phyloP scores from a whole-genome alignment of 2,888 invertebrate genomes.

The Tipula vernalis region DNA sequence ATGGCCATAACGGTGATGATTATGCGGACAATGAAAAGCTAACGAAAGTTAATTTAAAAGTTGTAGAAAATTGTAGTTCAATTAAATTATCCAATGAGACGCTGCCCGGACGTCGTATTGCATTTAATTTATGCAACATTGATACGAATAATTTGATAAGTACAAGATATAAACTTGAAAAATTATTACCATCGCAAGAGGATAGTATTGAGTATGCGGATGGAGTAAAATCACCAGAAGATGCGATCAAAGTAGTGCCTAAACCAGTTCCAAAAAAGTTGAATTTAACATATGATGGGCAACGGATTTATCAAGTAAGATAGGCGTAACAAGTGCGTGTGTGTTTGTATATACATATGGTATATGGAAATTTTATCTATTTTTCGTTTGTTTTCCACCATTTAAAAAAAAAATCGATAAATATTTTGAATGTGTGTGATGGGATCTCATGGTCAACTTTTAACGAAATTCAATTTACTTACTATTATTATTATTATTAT shows the following conservation, averaged over 20 bases:
- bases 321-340: background rate
- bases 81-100: background rate
- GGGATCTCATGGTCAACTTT: background rate
- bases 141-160: background rate
- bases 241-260: background rate
- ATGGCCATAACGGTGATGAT: background rate
- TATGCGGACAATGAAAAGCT: background rate
- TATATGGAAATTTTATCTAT: background rate
- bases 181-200: background rate
- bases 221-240: background rate
- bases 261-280: background rate
- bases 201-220: background rate
- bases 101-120: background rate
- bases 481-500: background rate
- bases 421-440: background rate
- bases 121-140: background rate
- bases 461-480: background rate
- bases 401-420: background rate
- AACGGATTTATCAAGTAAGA: constrained; percentile 22
- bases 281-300: constrained; percentile 21
- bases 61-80: background rate
- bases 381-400: background rate
- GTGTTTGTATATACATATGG: background rate
- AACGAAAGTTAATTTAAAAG: background rate
- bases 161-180: background rate